Percentiles rank a stretch among this genome's conserved stretches.
Evolutionary conservation across 2,113 vertebrate species (phyloP).

Genomic region (Platichthys stellatus): DNA sequence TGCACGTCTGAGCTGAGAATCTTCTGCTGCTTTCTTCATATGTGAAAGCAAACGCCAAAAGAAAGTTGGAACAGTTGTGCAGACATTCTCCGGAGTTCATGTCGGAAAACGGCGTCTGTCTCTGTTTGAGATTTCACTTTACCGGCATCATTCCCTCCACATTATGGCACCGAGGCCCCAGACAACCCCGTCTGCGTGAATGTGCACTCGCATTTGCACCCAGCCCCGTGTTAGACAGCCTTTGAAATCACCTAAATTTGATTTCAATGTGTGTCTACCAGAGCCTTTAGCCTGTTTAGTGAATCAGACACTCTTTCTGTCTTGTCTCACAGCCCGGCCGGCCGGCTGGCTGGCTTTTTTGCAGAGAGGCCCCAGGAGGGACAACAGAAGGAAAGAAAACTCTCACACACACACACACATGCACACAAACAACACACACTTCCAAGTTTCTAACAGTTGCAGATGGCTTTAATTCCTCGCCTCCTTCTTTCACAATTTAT

Average conservation of each 20-base stretch:
- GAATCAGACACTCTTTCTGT: constrained; percentile 75
- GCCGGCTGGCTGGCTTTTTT: constrained; percentile 28
- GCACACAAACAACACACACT: constrained; percentile 39
- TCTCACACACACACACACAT: constrained; percentile 26
- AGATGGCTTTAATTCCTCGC: constrained; percentile 72
- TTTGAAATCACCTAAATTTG: constrained; percentile 57
- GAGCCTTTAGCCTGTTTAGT: constrained; percentile 69
- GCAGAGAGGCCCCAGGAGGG: constrained; percentile 76
- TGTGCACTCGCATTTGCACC: constrained; percentile 19
- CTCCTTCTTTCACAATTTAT: constrained; percentile 74
- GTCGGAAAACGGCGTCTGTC: constrained; percentile 2
- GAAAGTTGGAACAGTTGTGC: background rate
- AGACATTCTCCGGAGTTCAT: background rate
- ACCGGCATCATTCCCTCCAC: background rate
- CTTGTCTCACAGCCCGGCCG: constrained; percentile 71
- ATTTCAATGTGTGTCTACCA: constrained; percentile 65
- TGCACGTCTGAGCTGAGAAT: too few relatives aligned
- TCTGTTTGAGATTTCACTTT: constrained; percentile 19
- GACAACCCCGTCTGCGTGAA: constrained; percentile 24
- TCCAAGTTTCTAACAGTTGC: constrained; percentile 76
- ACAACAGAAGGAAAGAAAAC: constrained; percentile 77
- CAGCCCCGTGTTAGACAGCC: constrained; percentile 29
- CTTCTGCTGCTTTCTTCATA: background rate
- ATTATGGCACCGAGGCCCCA: constrained; percentile 5
- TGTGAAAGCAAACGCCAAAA: background rate